Evolutionary conservation across 1,140 invertebrate genomes (phyloP), one percentile per base, ranked within the genome.

Genomic region (Chionoecetes opilio): DNA sequence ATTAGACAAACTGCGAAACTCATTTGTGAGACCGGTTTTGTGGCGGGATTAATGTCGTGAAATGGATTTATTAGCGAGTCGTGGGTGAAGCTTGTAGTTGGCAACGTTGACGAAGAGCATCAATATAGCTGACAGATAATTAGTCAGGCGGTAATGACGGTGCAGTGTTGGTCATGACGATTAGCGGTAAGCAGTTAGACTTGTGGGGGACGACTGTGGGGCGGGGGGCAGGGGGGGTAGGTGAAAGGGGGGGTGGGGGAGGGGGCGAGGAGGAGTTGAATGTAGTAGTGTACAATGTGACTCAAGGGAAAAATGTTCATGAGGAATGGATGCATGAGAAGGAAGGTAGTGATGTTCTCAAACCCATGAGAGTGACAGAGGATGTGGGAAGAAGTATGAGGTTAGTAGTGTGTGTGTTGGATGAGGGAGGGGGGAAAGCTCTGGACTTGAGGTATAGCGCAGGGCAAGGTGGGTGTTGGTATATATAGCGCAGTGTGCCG

Each of bases 81-180:
- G 21, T n/a, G 63, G 21, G 63, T 75, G 63, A 75, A n/a, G 63
- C 63, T 26, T 21, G 21, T n/a, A 21, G 21, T 75, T 26, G 63
- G 63, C 63, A 75, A n/a, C 63, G 63, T 26, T 75, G 63, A 75
- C 63, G 63, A 75, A 75, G 63, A 75, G 63, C 63, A 75, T 75
- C 63, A 75, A 75, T 75, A 75, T n/a, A 26, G 5, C 63, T 75
- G 63, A 75, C 63, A 75, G 63, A n/a, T 75, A n/a, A n/a, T 75
- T 75, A 75, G 63, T 75, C 21, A 75, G 21, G 63, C 21, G n/a
- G 63, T 75, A 75, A 75, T 75, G 63, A 75, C 63, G 63, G 63
- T 75, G 63, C 63, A 75, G 63, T 75, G 63, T 75, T 75, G 63
- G 21, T 75, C 63, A 75, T 75, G 63, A 75, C n/a, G 63, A 75